These are phyloP conservation scores for Tauraco erythrolophus DNA, from an alignment of 2,113 vertebrate species.

Conservation along the genomic window DNA sequence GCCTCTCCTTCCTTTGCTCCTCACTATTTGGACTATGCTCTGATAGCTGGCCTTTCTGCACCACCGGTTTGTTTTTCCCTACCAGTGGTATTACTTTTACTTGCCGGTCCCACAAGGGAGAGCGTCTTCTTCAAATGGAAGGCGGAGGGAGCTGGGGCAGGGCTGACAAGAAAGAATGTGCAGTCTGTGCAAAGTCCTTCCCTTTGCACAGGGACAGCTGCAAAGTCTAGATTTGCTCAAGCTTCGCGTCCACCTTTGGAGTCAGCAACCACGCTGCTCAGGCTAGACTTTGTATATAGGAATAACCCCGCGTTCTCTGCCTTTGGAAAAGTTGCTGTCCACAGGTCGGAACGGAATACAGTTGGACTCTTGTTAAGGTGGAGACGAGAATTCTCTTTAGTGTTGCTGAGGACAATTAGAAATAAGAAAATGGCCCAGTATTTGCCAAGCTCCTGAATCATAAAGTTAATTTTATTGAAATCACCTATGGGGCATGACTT, in stretches of 20 bases:
- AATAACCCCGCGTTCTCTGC: neutral
- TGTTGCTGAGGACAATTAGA: neutral
- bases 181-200: neutral
- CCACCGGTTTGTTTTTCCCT: neutral
- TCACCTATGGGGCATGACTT: too few relatives aligned
- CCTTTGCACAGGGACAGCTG: neutral
- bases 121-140: neutral
- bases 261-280: neutral
- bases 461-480: neutral
- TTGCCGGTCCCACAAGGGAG: neutral
- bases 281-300: neutral
- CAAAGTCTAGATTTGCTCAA: neutral
- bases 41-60: neutral
- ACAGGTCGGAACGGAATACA: rapidly evolving
- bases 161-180: neutral
- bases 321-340: neutral
- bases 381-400: neutral
- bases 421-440: neutral
- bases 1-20: neutral
- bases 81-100: neutral
- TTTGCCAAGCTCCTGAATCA: neutral
- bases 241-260: neutral
- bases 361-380: neutral
- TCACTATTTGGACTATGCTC: neutral
- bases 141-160: neutral